phyloP scores from a whole-genome alignment of 2,888 invertebrate genomes.

The Fragum fragum region DNA sequence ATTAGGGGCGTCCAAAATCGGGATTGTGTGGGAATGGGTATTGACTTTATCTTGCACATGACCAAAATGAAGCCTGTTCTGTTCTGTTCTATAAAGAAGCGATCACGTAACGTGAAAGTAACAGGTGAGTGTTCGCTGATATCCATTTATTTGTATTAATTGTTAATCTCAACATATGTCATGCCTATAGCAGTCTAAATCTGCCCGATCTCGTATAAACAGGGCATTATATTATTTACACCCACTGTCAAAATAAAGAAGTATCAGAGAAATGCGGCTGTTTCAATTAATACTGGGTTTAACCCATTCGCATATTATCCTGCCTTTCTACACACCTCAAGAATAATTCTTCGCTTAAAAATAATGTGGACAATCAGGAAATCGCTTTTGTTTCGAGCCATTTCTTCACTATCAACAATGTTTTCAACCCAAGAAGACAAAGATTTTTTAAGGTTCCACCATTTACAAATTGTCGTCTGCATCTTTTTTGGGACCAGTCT shows the following conservation, averaged over 20 bases:
- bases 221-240: not conserved
- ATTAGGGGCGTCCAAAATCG: not conserved
- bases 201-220: not conserved
- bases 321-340: not conserved
- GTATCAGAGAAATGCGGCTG: not conserved
- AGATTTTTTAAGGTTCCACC: no score
- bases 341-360: no score
- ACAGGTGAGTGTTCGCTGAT: not conserved
- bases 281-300: no score
- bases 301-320: not conserved
- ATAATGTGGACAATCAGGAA: no score
- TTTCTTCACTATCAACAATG: no score
- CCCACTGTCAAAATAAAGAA: slow-evolving; percentile 5
- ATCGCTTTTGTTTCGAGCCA: no score
- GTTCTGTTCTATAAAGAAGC: not conserved
- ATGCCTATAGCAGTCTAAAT: not conserved
- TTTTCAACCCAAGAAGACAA: no score
- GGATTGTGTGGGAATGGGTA: no score
- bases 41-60: not conserved
- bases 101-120: not conserved
- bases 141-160: slow-evolving; percentile 9
- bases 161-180: not conserved
- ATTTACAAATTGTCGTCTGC: no score
- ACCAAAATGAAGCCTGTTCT: not conserved
- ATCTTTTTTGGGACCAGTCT: no score